Evolutionary conservation across 2,797 vertebrate genomes (phyloP), one percentile per base, ranked within the genome.

Genomic region (Euthynnus affinis): DNA sequence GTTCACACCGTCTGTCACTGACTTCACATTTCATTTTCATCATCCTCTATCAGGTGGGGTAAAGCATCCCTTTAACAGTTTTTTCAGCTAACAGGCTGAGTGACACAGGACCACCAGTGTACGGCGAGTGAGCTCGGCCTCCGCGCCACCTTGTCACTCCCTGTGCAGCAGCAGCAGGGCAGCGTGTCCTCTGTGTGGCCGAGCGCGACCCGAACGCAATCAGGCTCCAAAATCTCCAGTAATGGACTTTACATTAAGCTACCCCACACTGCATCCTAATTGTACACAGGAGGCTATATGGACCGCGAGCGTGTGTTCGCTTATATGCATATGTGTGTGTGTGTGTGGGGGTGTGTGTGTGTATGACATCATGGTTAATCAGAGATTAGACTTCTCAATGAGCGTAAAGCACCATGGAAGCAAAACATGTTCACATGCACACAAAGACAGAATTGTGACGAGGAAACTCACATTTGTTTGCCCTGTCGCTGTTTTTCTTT

Each of bases 331-430:
- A 51, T 15, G 25, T 60, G 72, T 25, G 46, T 65, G 48, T 56
- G 32, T 52, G 29, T 52, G 42, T 22, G 32, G 34, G 27, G 56
- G 51, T 51, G 58, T 65, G 67, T 49, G 56, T 57, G 65, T 52
- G 48, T 63, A 84, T 94, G 91, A 92, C 93, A 93, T 93, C 93
- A 91, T 86, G 80, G 73, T 77, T 86, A 88, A 90, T 89, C 80
- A 81, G 76, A 91, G 89, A 93, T 90, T 89, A 84, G 37, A 86
- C 71, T 82, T 88, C 80, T 88, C 71, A 89, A 56, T 80, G 87
- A 91, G 88, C 87, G 49, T 84, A 86, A 87, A 90, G 79, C 73
- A 10, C 75, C n/a, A 37, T 87, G 81, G 89, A 89, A 84, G 87
- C 77, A 81, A 34, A 87, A 84, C 85, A 55, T 78, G 82, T 71